These are phyloP conservation scores for Siniperca obscura DNA, from an alignment of 2,797 vertebrate genomes.

Conservation along the genomic window DNA sequence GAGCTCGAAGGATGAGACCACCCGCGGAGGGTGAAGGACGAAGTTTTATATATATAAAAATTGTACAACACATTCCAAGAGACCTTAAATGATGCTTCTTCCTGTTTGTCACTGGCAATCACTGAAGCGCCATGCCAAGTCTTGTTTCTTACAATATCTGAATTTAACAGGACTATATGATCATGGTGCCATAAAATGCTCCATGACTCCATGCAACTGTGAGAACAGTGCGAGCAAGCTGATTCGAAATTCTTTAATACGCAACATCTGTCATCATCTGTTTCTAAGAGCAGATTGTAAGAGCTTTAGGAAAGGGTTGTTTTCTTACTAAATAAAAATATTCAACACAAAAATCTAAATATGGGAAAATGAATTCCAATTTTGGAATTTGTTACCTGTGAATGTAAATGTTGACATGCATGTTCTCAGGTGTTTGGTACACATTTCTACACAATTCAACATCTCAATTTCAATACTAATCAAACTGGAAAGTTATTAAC, in stretches of 20 bases:
- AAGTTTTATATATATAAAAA: too few species aligned
- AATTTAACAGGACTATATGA: background rate
- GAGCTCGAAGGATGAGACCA: too few species aligned
- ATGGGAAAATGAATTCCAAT: background rate
- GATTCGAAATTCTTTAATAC: background rate
- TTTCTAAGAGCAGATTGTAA: background rate
- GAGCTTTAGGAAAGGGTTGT: background rate
- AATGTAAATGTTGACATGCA: background rate
- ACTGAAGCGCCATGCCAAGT: background rate
- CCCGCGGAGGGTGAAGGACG: too few species aligned
- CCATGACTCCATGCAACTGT: background rate
- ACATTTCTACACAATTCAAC: background rate
- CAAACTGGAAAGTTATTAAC: slow-evolving; percentile 31
- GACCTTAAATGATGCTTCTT: too few species aligned
- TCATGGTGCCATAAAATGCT: background rate
- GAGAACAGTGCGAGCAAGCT: background rate
- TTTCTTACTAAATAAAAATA: background rate
- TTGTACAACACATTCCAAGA: too few species aligned
- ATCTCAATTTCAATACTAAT: slow-evolving; percentile 28
- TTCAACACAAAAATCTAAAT: background rate
- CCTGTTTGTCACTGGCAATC: background rate
- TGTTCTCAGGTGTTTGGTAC: background rate
- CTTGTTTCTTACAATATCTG: background rate
- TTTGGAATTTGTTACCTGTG: background rate
- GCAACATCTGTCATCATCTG: background rate